A percentile compares a stretch with the other conserved stretches of the same genome.
Evolutionary conservation across 2,113 vertebrate genomes (phyloP).

Genomic region (Vulpes vulpes): DNA sequence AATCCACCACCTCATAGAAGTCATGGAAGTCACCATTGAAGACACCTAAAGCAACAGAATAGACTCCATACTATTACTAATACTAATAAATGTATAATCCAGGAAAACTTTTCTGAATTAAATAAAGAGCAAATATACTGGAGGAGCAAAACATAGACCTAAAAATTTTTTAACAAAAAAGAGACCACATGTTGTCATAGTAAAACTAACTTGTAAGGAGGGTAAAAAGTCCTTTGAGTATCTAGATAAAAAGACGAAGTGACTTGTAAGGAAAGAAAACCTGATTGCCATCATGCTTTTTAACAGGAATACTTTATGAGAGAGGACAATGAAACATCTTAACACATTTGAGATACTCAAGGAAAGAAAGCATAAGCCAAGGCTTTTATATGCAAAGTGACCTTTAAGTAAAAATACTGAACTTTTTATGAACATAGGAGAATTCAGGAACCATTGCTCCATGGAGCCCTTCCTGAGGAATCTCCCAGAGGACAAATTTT

Average conservation of each 20-base stretch:
- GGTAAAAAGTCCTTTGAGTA: background rate
- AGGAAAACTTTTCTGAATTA: slow-evolving; percentile 23
- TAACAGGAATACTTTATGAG: background rate
- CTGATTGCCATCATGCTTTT: background rate
- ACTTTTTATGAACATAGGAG: background rate
- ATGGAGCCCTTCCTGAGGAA: background rate
- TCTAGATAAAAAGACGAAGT: slow-evolving; percentile 34
- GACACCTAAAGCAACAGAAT: background rate
- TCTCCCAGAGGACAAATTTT: slow-evolving; percentile 16
- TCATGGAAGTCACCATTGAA: background rate
- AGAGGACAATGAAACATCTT: slow-evolving; percentile 39
- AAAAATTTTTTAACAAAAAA: slow-evolving; percentile 41
- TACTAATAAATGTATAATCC: background rate
- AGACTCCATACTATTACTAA: background rate
- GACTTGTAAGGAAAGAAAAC: slow-evolving; percentile 19
- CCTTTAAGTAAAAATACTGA: slow-evolving; percentile 48
- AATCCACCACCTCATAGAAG: background rate
- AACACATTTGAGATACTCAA: background rate
- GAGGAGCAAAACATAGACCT: background rate
- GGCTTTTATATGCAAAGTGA: background rate
- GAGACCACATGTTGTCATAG: slow-evolving; percentile 11
- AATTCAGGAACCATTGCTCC: background rate
- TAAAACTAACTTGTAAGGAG: background rate
- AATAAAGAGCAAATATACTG: background rate
- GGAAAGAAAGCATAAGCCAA: background rate